Evolutionary conservation across 2,888 invertebrate species (phyloP).

Genomic region (Eurytoma californica): DNA sequence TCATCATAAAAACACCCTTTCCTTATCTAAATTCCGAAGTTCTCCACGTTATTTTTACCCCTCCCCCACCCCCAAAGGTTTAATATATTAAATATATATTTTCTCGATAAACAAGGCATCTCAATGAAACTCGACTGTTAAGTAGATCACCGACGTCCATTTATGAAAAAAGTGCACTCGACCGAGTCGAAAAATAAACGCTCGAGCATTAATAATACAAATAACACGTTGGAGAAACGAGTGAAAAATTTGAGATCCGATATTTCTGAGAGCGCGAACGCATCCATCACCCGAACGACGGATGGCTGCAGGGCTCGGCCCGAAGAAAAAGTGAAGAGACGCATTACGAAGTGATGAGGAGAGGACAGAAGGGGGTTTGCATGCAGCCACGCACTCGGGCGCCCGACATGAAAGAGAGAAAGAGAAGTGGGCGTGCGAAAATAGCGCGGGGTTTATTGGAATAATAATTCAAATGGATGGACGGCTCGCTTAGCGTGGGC

Average conservation of each 20-base stretch:
- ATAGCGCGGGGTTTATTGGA: conserved; percentile 62
- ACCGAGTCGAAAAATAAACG: too few relatives aligned
- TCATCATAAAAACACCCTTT: too few relatives aligned
- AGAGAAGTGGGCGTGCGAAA: conserved; percentile 34
- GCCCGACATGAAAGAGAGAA: conserved; percentile 1
- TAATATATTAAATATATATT: too few relatives aligned
- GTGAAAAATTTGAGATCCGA: background rate
- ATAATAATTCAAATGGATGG: conserved; percentile 62
- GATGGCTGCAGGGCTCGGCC: background rate
- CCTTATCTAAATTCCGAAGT: too few relatives aligned
- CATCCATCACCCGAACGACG: conserved; percentile 20
- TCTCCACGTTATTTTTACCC: too few relatives aligned
- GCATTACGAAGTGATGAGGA: conserved; percentile 1
- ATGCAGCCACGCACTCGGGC: background rate
- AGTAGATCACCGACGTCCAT: too few relatives aligned
- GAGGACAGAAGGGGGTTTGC: conserved; percentile 3
- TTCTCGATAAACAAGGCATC: too few relatives aligned
- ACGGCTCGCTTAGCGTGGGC: conserved; percentile 60
- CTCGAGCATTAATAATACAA: background rate
- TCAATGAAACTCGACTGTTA: too few relatives aligned
- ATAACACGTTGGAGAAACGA: background rate
- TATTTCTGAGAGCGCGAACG: background rate
- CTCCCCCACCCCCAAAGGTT: too few relatives aligned
- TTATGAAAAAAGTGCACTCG: too few relatives aligned
- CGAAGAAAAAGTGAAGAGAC: background rate